phyloP scores from a whole-genome alignment of 2,113 vertebrate species.

The Seriola dumerili region DNA sequence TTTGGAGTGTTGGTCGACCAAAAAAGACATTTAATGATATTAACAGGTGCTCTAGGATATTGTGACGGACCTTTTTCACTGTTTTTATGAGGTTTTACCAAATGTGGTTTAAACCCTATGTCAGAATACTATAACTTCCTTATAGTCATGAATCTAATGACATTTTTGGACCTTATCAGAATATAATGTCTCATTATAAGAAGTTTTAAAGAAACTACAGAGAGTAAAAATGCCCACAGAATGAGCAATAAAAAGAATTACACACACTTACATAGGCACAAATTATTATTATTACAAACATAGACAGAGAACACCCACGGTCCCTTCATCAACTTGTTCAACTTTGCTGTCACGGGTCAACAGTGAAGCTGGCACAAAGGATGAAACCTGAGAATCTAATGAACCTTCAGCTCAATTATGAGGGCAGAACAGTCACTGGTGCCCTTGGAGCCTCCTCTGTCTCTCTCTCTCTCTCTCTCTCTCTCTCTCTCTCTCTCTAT shows the following conservation, averaged over 20 bases:
- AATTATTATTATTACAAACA: background rate
- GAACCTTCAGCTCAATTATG: constrained; percentile 53
- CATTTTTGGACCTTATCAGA: background rate
- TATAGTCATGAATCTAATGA: too few relatives aligned
- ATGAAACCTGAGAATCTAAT: constrained; percentile 69
- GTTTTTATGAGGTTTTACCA: background rate
- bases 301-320: background rate
- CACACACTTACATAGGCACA: background rate
- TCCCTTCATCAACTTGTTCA: background rate
- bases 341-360: constrained; percentile 32
- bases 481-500: background rate
- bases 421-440: constrained; percentile 28
- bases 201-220: too few relatives aligned
- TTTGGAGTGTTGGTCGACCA: background rate
- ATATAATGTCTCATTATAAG: background rate
- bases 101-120: too few relatives aligned
- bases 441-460: constrained; percentile 67
- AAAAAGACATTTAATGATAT: background rate
- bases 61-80: background rate
- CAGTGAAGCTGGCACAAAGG: constrained; percentile 34
- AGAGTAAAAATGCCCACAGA: background rate
- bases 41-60: background rate
- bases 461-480: background rate
- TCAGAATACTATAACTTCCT: background rate
- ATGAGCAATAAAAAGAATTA: background rate